Evolutionary conservation across 2,888 invertebrate genomes (phyloP).

Genomic region (Drosophila engyochracea): DNA sequence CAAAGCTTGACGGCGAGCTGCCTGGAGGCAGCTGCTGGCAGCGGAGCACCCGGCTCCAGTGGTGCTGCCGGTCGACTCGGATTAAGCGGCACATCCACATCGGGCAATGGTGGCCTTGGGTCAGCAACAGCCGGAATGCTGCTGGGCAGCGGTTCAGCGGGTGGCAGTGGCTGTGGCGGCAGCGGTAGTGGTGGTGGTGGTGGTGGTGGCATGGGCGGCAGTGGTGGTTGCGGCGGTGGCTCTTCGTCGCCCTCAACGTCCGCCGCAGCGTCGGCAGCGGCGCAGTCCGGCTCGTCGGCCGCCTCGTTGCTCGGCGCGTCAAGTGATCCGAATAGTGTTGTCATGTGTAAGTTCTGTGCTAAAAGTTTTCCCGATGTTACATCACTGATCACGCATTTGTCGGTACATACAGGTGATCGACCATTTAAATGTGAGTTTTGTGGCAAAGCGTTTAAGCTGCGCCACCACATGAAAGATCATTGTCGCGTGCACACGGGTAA

Average conservation of each 20-base stretch:
- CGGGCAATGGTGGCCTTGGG: constrained; percentile 65
- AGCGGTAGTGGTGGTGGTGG: constrained; percentile 50
- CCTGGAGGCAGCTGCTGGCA: constrained; percentile 65
- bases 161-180: constrained; percentile 85
- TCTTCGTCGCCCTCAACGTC: constrained; percentile 80
- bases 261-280: constrained; percentile 78
- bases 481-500: constrained; percentile 95
- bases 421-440: constrained; percentile 97
- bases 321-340: constrained; percentile 90
- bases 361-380: constrained; percentile 96
- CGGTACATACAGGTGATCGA: constrained; percentile 95
- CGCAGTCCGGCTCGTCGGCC: constrained; percentile 81
- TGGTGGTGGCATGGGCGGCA: constrained; percentile 38
- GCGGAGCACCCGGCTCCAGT: constrained; percentile 58
- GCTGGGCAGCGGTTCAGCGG: constrained; percentile 59
- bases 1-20: constrained; percentile 73
- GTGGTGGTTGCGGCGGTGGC: constrained; percentile 67
- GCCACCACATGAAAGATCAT: constrained; percentile 98
- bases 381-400: constrained; percentile 94
- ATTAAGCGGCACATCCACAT: constrained; percentile 84
- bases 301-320: constrained; percentile 81
- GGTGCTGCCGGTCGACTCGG: constrained; percentile 62
- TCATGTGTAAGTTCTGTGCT: constrained; percentile 96
- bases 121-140: constrained; percentile 69
- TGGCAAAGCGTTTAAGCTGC: constrained; percentile 96